Base-by-base conservation (phyloP, 2,888 invertebrate species). In the Caradrina clavipalpis region DNA sequence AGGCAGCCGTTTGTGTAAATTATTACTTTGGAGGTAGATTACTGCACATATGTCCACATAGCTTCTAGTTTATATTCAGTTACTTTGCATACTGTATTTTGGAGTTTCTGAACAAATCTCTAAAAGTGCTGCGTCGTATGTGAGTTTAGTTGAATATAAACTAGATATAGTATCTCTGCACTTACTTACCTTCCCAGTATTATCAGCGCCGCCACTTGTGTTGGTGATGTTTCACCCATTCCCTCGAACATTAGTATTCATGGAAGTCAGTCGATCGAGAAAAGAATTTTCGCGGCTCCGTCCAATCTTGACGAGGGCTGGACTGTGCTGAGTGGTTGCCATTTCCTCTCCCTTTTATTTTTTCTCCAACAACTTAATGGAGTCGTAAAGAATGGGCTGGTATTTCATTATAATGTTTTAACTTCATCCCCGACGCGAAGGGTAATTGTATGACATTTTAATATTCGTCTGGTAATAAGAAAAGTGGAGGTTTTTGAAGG, bases 241-340 rank as follows among this genome's bases (percentile, higher is more conserved):
- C 89, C 91, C 90, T 90, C 78, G 80, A 80, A 87, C 93, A 95
- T 95, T 95, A 95, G 95, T 94, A 95, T 95, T 95, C 95, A 95
- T 94, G 92, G 92, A 93, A 94, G 92, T 93, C 93, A 93, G 90
- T 93, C 95, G 93, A 94, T 95, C 91, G 94, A 92, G 94, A 93
- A 94, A 94, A 94, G 93, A 93, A 94, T 94, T 93, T 92, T 92
- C 92, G 88, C 91, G 89, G 91, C 90, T 91, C 89, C 87, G 90
- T 88, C 92, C 91, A 88, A 91, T 92, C 91, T 91, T 92, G 92
- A 92, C 91, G 91, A 89, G 90, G 90, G 92, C 90, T 91, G 88
- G 90, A 91, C 91, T 87, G 77, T 84, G 87, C 89, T 91, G 92
- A 94, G 94, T 94, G 93, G 92, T 91, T 90, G 91, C 93, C 92